A percentile compares a stretch with the other conserved stretches of the same genome.
phyloP scores from a whole-genome alignment of 2,888 invertebrate genomes.

The Phengaris alcon region DNA sequence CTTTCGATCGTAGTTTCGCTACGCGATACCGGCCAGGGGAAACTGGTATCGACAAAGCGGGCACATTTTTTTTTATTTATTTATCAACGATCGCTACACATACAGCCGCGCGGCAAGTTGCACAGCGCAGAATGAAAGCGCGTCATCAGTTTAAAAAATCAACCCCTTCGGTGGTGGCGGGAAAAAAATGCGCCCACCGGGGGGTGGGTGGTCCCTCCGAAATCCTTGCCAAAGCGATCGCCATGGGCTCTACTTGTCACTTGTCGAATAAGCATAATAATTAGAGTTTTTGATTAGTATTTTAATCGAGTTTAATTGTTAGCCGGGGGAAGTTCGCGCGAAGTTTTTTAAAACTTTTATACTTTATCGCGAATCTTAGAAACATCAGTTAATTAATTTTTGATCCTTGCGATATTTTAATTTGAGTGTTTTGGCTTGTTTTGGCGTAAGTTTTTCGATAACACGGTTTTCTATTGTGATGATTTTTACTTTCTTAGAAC shows the following conservation, averaged over 20 bases:
- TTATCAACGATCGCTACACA: slow-evolving; percentile 71
- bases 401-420: slow-evolving; percentile 11
- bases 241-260: slow-evolving; percentile 74
- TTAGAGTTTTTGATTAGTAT: slow-evolving; percentile 73
- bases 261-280: slow-evolving; percentile 78
- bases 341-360: slow-evolving; percentile 30
- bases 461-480: not conserved
- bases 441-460: not conserved
- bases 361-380: slow-evolving; percentile 9
- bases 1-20: slow-evolving; percentile 47
- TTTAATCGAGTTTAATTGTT: slow-evolving; percentile 49
- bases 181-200: slow-evolving; percentile 69
- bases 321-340: slow-evolving; percentile 30
- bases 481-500: not conserved
- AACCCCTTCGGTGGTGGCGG: slow-evolving; percentile 76
- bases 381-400: slow-evolving; percentile 22
- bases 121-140: slow-evolving; percentile 80
- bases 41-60: slow-evolving; percentile 72
- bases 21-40: slow-evolving; percentile 65
- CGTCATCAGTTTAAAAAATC: slow-evolving; percentile 81
- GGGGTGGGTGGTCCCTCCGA: slow-evolving; percentile 70
- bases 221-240: slow-evolving; percentile 78
- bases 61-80: slow-evolving; percentile 65
- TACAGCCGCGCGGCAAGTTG: slow-evolving; percentile 78
- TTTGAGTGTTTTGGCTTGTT: slow-evolving; percentile 5